A percentile compares a stretch with the other conserved stretches of the same genome.
These are phyloP conservation scores for Platysteira castanea DNA, from an alignment of 2,113 vertebrate species.

Conservation along the genomic window DNA sequence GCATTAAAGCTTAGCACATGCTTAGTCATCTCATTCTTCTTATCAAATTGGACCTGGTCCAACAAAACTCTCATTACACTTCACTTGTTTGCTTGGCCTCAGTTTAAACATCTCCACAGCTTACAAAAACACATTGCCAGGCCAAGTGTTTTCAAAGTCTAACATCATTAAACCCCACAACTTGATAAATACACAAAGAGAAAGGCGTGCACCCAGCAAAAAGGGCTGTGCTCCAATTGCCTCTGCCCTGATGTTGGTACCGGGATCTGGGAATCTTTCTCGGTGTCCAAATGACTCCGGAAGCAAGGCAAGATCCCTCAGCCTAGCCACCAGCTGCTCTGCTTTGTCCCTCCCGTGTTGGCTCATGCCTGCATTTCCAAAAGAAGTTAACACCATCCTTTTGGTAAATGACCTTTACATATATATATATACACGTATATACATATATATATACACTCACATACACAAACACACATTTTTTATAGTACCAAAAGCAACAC, in stretches of 20 bases:
- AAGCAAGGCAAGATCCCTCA: neutral
- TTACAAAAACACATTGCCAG: neutral
- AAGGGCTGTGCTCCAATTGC: neutral
- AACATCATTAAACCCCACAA: neutral
- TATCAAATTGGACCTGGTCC: neutral
- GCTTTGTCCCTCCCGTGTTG: neutral
- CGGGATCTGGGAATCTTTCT: neutral
- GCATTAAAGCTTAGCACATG: neutral
- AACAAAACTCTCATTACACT: neutral
- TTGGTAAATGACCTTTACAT: neutral
- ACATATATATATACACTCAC: neutral
- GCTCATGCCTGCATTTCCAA: neutral
- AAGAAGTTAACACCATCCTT: neutral
- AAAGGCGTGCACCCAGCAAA: neutral
- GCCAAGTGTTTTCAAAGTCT: neutral
- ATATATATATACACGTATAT: neutral
- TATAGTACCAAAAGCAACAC: neutral
- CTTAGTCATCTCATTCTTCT: constrained; percentile 7
- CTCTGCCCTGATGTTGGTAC: neutral
- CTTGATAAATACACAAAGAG: neutral
- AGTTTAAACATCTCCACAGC: neutral
- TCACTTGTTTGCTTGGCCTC: neutral
- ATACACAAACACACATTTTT: neutral
- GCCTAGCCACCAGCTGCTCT: neutral
- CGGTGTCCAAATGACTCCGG: fast-evolving